Evolutionary conservation across 2,888 invertebrate genomes (phyloP).

Genomic region (Drosophila anomalata): DNA sequence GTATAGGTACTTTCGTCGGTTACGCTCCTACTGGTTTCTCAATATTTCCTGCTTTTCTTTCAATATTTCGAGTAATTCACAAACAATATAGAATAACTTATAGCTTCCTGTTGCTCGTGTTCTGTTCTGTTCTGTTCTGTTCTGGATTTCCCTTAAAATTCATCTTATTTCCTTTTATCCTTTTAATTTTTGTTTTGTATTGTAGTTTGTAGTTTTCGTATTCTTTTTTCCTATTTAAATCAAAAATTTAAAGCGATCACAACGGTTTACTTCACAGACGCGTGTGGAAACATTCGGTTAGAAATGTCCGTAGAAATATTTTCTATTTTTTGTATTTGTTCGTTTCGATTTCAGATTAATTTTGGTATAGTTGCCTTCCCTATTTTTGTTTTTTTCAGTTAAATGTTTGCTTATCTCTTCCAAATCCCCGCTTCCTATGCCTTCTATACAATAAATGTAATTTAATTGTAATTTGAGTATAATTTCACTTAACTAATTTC

Average conservation of each 20-base stretch:
- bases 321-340: conserved; percentile 28
- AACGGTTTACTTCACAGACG: conserved; percentile 80
- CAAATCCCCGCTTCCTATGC: conserved; percentile 24
- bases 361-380: conserved; percentile 13
- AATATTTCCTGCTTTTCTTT: not conserved
- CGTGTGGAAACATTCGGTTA: conserved; percentile 65
- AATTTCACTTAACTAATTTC: conserved; percentile 49
- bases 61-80: conserved; percentile 30
- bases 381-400: conserved; percentile 11
- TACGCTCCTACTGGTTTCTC: conserved; percentile 38
- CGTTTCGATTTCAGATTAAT: conserved; percentile 13
- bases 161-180: not conserved
- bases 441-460: conserved; percentile 44
- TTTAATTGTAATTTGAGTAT: conserved; percentile 41
- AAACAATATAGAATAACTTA: conserved; percentile 44
- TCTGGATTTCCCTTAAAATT: conserved; percentile 19
- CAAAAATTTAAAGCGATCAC: conserved; percentile 78
- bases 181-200: conserved; percentile 1
- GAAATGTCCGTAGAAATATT: conserved; percentile 69
- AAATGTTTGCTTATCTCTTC: conserved; percentile 20
- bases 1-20: conserved; percentile 64
- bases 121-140: conserved; percentile 29
- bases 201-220: conserved; percentile 37
- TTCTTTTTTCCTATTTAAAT: conserved; percentile 42
- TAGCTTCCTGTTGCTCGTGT: conserved; percentile 46